A percentile compares a stretch with the other conserved stretches of the same genome.
phyloP scores from a whole-genome alignment of 2,888 invertebrate genomes.

The Papilio gigon region DNA sequence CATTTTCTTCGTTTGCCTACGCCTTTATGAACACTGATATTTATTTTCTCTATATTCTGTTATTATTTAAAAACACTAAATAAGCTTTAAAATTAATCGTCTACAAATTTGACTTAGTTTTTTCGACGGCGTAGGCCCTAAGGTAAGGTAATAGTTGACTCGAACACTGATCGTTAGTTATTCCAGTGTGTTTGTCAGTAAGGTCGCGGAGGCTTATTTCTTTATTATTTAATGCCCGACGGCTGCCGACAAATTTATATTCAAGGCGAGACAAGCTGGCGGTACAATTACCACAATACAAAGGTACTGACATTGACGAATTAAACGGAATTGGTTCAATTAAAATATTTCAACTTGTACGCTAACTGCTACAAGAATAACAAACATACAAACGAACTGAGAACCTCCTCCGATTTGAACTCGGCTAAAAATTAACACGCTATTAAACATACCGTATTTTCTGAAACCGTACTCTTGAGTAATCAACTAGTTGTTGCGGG shows the following conservation, averaged over 20 bases:
- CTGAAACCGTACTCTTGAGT: background rate
- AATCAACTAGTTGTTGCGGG: background rate
- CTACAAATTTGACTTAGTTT: too few species aligned
- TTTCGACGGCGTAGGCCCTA: too few species aligned
- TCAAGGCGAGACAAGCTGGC: constrained; percentile 63
- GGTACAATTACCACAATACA: constrained; percentile 47
- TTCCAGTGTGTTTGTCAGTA: background rate
- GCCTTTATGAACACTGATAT: too few species aligned
- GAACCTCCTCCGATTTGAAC: too few species aligned
- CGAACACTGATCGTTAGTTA: background rate
- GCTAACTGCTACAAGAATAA: background rate
- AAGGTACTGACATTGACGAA: constrained; percentile 35
- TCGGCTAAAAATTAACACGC: too few species aligned
- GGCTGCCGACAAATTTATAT: constrained; percentile 64
- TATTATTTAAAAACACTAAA: too few species aligned
- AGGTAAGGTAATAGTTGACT: background rate
- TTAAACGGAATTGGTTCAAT: constrained; percentile 26
- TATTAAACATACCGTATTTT: too few species aligned
- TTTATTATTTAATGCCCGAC: constrained; percentile 45
- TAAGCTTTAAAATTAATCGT: too few species aligned
- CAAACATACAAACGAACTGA: too few species aligned
- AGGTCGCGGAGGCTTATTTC: constrained; percentile 10
- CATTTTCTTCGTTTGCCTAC: too few species aligned
- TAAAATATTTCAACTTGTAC: constrained; percentile 17
- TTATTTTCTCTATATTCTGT: too few species aligned